Percentiles rank a stretch among this genome's conserved stretches.
Evolutionary conservation across 1,140 invertebrate species (phyloP).

Genomic region (Drosophila tropicalis): DNA sequence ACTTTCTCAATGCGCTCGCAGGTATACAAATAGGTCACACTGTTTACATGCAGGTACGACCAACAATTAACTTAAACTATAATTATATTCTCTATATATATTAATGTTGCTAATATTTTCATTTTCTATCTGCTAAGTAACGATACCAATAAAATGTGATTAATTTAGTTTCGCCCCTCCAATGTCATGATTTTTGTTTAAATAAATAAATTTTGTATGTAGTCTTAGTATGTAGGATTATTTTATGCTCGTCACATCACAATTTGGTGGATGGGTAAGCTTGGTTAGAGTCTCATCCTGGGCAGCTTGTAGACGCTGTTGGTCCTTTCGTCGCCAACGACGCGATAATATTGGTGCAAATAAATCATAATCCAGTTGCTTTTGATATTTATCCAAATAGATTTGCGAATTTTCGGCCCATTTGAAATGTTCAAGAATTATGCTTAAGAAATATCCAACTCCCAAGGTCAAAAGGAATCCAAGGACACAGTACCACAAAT

Average conservation of each 20-base stretch:
- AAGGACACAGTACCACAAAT: conserved; percentile 92
- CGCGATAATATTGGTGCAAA: conserved; percentile 87
- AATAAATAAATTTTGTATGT: conserved; percentile 1
- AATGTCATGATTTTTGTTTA: background rate
- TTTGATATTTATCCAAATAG: conserved; percentile 53
- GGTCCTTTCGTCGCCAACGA: conserved; percentile 52
- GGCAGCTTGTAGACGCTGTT: conserved; percentile 2
- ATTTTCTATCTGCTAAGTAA: conserved; percentile 23
- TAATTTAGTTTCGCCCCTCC: conserved; percentile 9
- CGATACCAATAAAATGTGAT: conserved; percentile 33
- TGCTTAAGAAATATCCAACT: conserved; percentile 86
- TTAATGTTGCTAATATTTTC: background rate
- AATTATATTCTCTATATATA: background rate
- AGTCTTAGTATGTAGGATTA: conserved; percentile 33
- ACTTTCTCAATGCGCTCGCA: conserved; percentile 46
- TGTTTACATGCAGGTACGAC: conserved; percentile 72
- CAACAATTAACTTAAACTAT: conserved; percentile 30
- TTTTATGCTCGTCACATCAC: conserved; percentile 27
- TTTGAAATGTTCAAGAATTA: conserved; percentile 62
- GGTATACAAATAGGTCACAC: conserved; percentile 77
- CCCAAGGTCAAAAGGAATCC: conserved; percentile 87
- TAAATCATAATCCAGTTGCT: conserved; percentile 85
- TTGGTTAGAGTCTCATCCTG: conserved; percentile 60
- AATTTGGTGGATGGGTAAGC: conserved; percentile 34
- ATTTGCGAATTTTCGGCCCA: conserved; percentile 75